A percentile compares a stretch with the other conserved stretches of the same genome.
Conservation (phyloP, 2,113 vertebrate species). For the Apodemus sylvaticus region DNA sequence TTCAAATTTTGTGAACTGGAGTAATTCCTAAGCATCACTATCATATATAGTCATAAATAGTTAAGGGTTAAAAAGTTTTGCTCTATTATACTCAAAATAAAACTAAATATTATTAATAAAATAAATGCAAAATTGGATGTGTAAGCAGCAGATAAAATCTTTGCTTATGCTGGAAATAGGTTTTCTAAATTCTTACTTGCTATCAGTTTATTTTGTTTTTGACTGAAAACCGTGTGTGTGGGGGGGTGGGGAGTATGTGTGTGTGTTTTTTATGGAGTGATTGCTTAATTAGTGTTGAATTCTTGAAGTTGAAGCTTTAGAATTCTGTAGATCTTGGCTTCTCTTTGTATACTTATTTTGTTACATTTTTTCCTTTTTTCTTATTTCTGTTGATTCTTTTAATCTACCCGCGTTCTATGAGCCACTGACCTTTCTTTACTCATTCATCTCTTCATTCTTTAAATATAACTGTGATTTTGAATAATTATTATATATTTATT, state of each 20-base stretch:
- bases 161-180: not conserved
- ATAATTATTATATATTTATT: not conserved
- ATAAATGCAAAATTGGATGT: not conserved
- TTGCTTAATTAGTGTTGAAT: not conserved
- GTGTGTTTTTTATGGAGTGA: rapidly evolving
- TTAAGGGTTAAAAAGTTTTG: constrained; percentile 34
- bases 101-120: constrained; percentile 1
- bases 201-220: not conserved
- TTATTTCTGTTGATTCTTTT: not conserved
- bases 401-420: not conserved
- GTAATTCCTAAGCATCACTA: constrained; percentile 40
- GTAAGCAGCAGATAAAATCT: not conserved
- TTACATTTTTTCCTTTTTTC: not conserved
- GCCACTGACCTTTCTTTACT: not conserved
- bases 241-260: not conserved
- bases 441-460: not conserved
- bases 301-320: not conserved
- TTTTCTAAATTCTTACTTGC: not conserved
- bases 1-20: constrained; percentile 60
- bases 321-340: not conserved
- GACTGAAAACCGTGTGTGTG: not conserved
- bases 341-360: not conserved
- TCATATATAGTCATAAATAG: constrained; percentile 37
- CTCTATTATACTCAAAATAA: constrained; percentile 2
- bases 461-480: not conserved